Base-by-base conservation (phyloP, 2,113 vertebrate genomes). In the Limanda limanda region DNA sequence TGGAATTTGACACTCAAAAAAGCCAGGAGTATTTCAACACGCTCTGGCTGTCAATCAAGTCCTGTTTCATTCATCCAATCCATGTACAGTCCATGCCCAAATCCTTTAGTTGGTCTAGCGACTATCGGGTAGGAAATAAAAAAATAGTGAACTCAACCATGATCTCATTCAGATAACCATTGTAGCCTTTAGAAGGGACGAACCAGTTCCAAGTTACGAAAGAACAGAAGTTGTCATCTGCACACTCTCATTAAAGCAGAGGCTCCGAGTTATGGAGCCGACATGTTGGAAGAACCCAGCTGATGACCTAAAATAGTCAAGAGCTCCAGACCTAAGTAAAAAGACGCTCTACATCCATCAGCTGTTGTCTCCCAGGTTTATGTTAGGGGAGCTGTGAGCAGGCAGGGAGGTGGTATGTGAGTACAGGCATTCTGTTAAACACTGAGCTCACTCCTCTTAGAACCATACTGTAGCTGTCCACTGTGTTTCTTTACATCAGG, bases 251-350 rank as follows among this genome's bases (percentile, higher is more conserved):
- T 72, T 63, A 79, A 83, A 73, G 57, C 1, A 69, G 5, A 69
- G 74, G 42, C 82, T 84, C 31, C 59, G 56, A 58, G 25, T 56
- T 70, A 82, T 42, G 52, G 24, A 81, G 74, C 64, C 71, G 60
- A 37, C 54, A 47, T 55, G 45, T 80, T 67, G 84, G 85, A 68
- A 69, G 77, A 85, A 59, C 74, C 68, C 68, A 0, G 47, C 55
- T 61, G 74, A 86, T 93, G 85, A 90, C 94, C 93, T 93, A 95
- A 94, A 94, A 95, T 95, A 94, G 94, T 91, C 90, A 94, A 92
- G 86, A 91, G 84, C 52, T 87, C 85, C 71, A 75, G 86, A 84
- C 71, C 64, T 52, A 48, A 51, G 47, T 45, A 69, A 86, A 56
- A 82, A 72, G 51, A 18, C 45, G 42, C 75, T 60, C 68, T 47